Evolutionary conservation across 1,140 invertebrate species (phyloP).

Genomic region (Drosophila auraria): DNA sequence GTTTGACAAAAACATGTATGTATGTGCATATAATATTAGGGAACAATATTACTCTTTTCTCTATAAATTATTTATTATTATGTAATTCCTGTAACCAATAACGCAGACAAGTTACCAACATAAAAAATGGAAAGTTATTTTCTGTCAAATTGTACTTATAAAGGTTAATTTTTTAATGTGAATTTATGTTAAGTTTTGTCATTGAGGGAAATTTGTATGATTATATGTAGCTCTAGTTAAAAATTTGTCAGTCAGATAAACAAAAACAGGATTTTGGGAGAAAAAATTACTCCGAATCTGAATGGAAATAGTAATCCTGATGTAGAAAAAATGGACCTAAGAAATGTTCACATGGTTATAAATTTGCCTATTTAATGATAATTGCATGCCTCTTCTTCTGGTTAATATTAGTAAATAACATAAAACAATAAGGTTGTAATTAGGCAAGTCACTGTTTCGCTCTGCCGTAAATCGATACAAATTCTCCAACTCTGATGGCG

Average conservation of each 20-base stretch:
- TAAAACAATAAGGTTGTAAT: background rate
- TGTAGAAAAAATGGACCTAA: no score
- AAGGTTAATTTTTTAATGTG: no score
- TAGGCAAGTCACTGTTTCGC: background rate
- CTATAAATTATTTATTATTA: no score
- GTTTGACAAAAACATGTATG: no score
- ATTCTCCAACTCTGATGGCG: slow-evolving; percentile 8
- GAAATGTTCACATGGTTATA: background rate
- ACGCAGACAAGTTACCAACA: background rate
- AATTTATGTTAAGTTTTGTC: no score
- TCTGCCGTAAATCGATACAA: background rate
- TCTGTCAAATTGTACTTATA: no score
- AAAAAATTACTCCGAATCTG: no score
- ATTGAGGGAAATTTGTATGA: no score
- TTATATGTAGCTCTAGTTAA: no score
- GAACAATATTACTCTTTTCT: background rate
- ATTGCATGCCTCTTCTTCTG: background rate
- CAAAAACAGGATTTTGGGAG: no score
- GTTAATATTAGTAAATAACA: background rate
- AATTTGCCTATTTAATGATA: background rate
- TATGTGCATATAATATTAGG: background rate
- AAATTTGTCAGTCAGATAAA: no score
- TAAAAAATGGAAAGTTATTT: background rate
- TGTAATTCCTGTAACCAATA: background rate
- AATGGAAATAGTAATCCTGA: no score